phyloP scores from a whole-genome alignment of 2,888 invertebrate genomes.

The Ditula angustiorana region DNA sequence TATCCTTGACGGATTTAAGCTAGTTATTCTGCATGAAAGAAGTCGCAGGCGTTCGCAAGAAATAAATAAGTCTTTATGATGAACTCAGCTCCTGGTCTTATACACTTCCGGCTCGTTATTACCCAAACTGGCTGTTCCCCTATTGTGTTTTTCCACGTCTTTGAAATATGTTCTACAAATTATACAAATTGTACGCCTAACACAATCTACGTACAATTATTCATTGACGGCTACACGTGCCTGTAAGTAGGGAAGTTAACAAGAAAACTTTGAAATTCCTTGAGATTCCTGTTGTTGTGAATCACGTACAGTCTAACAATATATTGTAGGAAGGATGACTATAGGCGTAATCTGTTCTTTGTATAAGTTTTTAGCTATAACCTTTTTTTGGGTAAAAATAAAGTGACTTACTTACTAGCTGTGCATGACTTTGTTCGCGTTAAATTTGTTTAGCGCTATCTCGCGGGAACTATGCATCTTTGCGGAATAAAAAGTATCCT shows the following conservation, averaged over 20 bases:
- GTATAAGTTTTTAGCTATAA: no score
- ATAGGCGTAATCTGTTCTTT: no score
- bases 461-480: no score
- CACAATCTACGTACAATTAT: neutral
- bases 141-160: neutral
- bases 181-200: slow-evolving; percentile 12
- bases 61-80: no score
- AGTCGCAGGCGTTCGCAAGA: neutral
- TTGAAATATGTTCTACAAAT: neutral
- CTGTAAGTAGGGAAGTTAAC: neutral
- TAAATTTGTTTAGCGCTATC: no score
- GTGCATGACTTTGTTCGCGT: no score
- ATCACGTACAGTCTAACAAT: neutral
- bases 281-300: neutral
- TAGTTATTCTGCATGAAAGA: no score
- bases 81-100: neutral
- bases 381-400: no score
- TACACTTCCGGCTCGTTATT: neutral
- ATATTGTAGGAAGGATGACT: no score
- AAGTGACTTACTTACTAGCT: no score
- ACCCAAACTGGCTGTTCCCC: neutral
- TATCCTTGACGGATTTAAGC: no score
- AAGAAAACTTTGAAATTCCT: neutral
- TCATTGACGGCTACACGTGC: neutral
- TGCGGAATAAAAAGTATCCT: no score